phyloP scores from a whole-genome alignment of 2,113 vertebrate genomes.

The Xenopus tropicalis region DNA sequence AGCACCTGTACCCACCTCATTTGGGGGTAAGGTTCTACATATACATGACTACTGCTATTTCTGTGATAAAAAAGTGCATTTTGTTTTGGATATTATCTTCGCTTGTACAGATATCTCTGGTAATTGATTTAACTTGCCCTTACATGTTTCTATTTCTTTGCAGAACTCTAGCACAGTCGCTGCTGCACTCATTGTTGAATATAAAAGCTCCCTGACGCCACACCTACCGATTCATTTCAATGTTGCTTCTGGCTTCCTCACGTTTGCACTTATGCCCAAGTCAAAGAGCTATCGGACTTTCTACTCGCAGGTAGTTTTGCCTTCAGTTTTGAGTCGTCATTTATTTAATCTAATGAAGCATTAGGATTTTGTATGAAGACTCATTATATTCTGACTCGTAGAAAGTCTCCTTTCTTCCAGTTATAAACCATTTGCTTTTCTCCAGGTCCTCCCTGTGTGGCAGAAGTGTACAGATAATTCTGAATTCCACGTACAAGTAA shows the following conservation, averaged over 20 bases:
- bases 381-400: no score
- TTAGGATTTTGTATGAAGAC: no score
- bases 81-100: no score
- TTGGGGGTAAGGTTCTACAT: no score
- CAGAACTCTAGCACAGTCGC: constrained; percentile 78
- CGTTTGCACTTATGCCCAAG: constrained; percentile 80
- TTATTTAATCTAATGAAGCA: no score
- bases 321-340: no score
- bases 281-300: constrained; percentile 85
- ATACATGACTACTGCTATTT: no score
- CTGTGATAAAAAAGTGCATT: no score
- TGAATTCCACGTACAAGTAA: constrained; percentile 69
- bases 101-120: no score
- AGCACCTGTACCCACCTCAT: no score
- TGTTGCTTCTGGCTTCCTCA: constrained; percentile 68
- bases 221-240: constrained; percentile 83
- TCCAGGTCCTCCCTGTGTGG: constrained; percentile 85
- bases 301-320: constrained; percentile 79
- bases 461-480: constrained; percentile 63
- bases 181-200: constrained; percentile 78
- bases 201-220: constrained; percentile 72
- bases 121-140: no score
- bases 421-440: constrained; percentile 39
- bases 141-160: neutral
- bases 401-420: no score